These are phyloP conservation scores for Beris morrisii DNA, from an alignment of 2,888 invertebrate genomes.

Conservation along the genomic window DNA sequence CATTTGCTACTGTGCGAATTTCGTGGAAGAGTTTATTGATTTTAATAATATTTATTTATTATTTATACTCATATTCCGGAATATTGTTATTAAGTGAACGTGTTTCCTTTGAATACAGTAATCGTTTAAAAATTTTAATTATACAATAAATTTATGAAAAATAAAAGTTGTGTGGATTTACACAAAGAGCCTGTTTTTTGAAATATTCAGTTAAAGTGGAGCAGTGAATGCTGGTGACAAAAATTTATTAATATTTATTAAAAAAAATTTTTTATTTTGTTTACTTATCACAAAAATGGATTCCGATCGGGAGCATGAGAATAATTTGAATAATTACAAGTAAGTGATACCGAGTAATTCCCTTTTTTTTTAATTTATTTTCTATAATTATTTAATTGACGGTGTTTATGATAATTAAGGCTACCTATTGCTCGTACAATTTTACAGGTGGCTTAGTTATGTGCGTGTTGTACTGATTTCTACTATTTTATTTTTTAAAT, in stretches of 20 bases:
- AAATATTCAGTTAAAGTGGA: neutral
- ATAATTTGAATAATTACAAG: slow-evolving; percentile 39
- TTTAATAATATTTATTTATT: neutral
- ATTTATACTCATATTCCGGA: neutral
- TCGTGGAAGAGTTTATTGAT: neutral
- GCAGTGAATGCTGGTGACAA: neutral
- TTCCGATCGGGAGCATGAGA: slow-evolving; percentile 38
- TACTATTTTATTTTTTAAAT: neutral
- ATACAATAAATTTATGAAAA: too few relatives aligned
- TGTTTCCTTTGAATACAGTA: too few relatives aligned
- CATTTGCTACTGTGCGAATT: too few relatives aligned
- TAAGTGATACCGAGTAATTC: slow-evolving; percentile 32
- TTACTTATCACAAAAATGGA: slow-evolving; percentile 34
- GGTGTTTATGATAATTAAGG: neutral
- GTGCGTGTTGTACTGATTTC: slow-evolving; percentile 22
- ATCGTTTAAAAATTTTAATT: too few relatives aligned
- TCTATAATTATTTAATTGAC: neutral
- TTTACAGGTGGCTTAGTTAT: neutral
- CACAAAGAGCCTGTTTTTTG: neutral
- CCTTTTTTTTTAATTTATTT: neutral
- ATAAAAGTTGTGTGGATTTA: neutral
- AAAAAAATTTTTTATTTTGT: slow-evolving; percentile 12
- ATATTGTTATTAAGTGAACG: neutral
- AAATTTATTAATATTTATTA: neutral
- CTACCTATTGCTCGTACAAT: neutral